Percentiles rank a stretch among this genome's conserved stretches.
These are phyloP conservation scores for Epinephelus lanceolatus DNA, from an alignment of 2,113 vertebrate species.

Conservation along the genomic window DNA sequence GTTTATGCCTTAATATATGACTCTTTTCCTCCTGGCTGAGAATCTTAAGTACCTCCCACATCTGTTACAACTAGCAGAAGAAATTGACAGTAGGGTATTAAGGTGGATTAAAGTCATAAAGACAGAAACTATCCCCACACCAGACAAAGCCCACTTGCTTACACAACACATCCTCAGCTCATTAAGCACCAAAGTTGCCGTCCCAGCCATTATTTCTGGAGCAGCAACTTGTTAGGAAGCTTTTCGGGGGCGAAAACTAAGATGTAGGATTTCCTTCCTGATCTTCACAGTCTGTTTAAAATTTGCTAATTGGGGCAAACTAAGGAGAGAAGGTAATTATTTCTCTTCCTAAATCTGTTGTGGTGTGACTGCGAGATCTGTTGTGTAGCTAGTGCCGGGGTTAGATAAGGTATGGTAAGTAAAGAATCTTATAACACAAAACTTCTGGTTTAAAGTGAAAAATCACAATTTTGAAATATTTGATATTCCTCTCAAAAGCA, in stretches of 20 bases:
- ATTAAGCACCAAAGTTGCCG: conserved; percentile 43
- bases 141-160: conserved; percentile 31
- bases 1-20: neutral
- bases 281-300: conserved; percentile 28
- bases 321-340: conserved; percentile 28
- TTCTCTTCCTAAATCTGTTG: conserved; percentile 10
- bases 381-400: neutral
- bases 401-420: neutral
- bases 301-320: conserved; percentile 44
- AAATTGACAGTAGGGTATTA: conserved; percentile 30
- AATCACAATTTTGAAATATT: neutral
- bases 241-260: conserved; percentile 18
- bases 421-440: neutral
- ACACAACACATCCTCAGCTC: conserved; percentile 41
- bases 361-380: neutral
- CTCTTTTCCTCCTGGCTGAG: neutral
- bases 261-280: conserved; percentile 50
- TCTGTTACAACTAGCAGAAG: conserved; percentile 16
- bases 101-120: conserved; percentile 45
- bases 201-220: conserved; percentile 12
- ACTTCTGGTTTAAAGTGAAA: neutral
- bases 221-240: conserved; percentile 27
- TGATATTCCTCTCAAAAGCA: neutral
- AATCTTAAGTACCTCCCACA: conserved; percentile 35
- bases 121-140: neutral